Conservation (phyloP, 1,140 invertebrate species). For the Calosoma granatense region DNA sequence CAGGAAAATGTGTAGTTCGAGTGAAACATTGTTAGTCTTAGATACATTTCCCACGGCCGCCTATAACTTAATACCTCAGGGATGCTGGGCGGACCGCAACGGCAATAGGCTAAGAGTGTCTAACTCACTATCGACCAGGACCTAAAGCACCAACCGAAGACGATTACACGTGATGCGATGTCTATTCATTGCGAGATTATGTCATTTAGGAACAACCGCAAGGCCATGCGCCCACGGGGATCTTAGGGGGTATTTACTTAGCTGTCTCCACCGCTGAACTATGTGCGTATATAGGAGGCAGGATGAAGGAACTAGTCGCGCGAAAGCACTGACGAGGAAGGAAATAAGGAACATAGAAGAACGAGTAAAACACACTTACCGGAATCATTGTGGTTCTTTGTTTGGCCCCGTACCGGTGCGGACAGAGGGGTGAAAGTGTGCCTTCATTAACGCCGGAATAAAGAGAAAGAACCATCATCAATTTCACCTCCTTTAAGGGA, state of each 20-base stretch:
- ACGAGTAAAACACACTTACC: not conserved
- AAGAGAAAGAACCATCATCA: conserved; percentile 8
- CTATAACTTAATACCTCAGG: too few relatives aligned
- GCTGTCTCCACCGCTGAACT: not conserved
- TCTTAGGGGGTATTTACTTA: not conserved
- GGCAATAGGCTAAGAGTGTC: too few relatives aligned
- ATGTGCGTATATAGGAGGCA: not conserved
- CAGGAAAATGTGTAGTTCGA: too few relatives aligned
- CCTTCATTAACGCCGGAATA: conserved; percentile 5
- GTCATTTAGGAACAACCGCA: not conserved
- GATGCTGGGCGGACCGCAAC: too few relatives aligned
- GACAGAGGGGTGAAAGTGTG: not conserved
- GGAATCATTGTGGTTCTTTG: conserved; percentile 4
- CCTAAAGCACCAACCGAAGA: not conserved
- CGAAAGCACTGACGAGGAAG: not conserved
- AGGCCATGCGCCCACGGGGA: not conserved
- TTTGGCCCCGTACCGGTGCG: not conserved
- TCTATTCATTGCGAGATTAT: not conserved
- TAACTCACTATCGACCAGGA: too few relatives aligned
- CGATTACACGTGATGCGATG: not conserved
- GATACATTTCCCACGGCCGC: too few relatives aligned
- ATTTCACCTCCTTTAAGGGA: not conserved
- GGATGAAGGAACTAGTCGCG: too few relatives aligned
- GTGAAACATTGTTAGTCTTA: too few relatives aligned
- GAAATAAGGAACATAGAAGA: not conserved